Base-by-base conservation (phyloP, 53 echinoderm and acorn worm species). In the Glandiceps talaboti region DNA sequence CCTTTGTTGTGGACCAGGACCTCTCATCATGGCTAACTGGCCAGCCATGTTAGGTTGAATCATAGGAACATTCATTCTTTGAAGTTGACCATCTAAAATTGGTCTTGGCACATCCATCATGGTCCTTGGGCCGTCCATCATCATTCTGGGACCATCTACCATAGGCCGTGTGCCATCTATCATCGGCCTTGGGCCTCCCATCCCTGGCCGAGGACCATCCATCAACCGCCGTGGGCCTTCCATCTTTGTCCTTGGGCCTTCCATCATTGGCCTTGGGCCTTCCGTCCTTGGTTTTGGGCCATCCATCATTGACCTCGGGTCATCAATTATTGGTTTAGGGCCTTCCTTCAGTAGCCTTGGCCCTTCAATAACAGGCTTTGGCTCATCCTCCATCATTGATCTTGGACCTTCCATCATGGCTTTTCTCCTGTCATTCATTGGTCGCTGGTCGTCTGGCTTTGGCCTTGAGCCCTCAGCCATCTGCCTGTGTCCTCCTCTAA, bases 351-450 rank as follows among this genome's bases (percentile, higher is more conserved):
- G 14, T 32, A 32, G 33, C 27, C 85, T 76, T 26, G 81, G 85
- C 20, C 80, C 80, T 26, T 84, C 74, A 28, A 77, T 73, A 1
- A 84, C 27, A 28, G 29, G 32, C 29, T 32, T 73, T 30, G 30
- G 28, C 28, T 75, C 75, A 26, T 31, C 1, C 0, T 1, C 14
- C 30, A 25, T 31, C 14, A 32, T 75, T 32, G 74, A 32, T 31
- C 31, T 74, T 29, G 82, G 82, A 27, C 82, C 75, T 25, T 82
- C 82, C 29, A 74, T 74, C 28, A 82, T 74, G 26, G 28, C 73
- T n/a, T 30, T 73, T 25, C 29, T 73, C 6, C 14, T 0, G 25
- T 14, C 73, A 25, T 31, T 74, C 73, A 73, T 74, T 29, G 12
- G 74, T 28, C 25, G 74, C 25, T 64, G 81, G 30, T 30, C 74